These are phyloP conservation scores for Lophius piscatorius DNA, from an alignment of 2,113 vertebrate species.

Conservation along the genomic window DNA sequence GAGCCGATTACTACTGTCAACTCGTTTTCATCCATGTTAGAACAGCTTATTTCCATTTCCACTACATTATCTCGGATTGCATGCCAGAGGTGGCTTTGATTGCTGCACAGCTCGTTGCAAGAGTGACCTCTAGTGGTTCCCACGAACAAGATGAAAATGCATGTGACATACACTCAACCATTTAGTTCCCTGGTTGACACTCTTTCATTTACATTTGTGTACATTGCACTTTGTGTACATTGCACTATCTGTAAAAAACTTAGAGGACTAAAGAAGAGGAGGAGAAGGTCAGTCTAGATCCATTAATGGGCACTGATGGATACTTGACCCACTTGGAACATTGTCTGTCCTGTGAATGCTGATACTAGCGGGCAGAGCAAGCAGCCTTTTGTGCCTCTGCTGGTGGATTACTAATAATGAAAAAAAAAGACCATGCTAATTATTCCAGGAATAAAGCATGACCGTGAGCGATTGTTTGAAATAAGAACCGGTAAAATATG, in stretches of 20 bases:
- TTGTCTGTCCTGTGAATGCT: conserved; percentile 41
- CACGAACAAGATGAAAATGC: background rate
- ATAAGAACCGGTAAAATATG: conserved; percentile 16
- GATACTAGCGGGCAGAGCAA: conserved; percentile 32
- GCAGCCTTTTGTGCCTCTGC: conserved; percentile 52
- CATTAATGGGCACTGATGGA: conserved; percentile 52
- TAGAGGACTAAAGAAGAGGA: background rate
- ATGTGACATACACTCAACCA: conserved; percentile 3
- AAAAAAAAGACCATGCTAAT: conserved; percentile 12
- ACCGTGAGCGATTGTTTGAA: conserved; percentile 24
- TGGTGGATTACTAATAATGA: conserved; percentile 27
- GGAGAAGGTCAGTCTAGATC: background rate
- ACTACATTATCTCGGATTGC: conserved; percentile 22
- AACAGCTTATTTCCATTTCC: conserved; percentile 58
- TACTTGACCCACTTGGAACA: conserved; percentile 62
- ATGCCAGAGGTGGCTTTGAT: conserved; percentile 29
- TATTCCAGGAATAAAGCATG: background rate
- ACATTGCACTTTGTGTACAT: background rate
- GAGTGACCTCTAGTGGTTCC: conserved; percentile 69
- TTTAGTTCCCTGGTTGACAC: conserved; percentile 10
- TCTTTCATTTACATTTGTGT: conserved; percentile 1
- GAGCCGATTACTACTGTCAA: conserved; percentile 46
- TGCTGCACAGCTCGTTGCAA: conserved; percentile 40
- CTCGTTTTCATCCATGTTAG: conserved; percentile 48
- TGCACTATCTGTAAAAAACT: background rate